These are phyloP conservation scores for Lasioglossum morio DNA, from an alignment of 2,888 invertebrate genomes.

Conservation along the genomic window DNA sequence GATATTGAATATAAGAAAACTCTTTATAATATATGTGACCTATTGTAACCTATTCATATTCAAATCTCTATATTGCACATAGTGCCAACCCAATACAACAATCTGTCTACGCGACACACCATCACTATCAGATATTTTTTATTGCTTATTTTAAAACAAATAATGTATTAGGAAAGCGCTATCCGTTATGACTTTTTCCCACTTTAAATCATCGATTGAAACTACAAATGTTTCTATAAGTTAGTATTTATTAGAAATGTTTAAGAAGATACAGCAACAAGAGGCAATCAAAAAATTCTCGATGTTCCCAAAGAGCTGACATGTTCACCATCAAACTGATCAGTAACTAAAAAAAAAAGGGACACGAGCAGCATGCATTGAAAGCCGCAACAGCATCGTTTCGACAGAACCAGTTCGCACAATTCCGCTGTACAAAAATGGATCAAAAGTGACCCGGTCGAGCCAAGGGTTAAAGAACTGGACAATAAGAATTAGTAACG, in stretches of 20 bases:
- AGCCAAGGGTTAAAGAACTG: not conserved
- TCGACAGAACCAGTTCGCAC: not conserved
- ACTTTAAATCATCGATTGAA: no score
- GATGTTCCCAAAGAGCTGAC: not conserved
- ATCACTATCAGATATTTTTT: no score
- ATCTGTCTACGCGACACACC: no score
- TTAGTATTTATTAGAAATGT: not conserved
- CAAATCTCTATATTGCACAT: no score
- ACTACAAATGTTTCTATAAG: no score
- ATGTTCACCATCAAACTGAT: not conserved
- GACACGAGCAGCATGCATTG: not conserved
- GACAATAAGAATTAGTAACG: slow-evolving; percentile 3
- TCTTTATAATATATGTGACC: no score
- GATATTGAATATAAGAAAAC: no score
- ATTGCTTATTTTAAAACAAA: no score
- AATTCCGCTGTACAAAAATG: not conserved
- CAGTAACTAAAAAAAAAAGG: not conserved
- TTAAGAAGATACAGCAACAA: not conserved
- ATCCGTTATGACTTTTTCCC: no score
- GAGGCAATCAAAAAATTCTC: not conserved
- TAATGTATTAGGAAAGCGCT: no score
- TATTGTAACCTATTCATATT: no score
- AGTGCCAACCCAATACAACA: no score
- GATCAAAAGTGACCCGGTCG: not conserved
- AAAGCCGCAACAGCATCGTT: not conserved